Evolutionary conservation across 2,113 vertebrate genomes (phyloP).

Genomic region (Hirundichthys speculiger): DNA sequence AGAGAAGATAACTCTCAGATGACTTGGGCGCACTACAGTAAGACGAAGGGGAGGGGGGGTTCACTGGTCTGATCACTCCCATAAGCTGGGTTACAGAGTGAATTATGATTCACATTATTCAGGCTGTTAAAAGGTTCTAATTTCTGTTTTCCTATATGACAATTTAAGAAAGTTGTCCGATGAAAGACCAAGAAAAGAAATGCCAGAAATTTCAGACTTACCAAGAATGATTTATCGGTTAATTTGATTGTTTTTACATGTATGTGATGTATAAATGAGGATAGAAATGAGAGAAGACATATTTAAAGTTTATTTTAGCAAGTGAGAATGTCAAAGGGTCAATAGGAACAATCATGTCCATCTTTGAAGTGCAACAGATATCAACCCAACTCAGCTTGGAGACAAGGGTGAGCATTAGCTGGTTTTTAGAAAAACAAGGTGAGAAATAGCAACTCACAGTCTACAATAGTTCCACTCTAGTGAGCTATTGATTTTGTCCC

Average conservation of each 20-base stretch:
- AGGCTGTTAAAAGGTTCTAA: too few species aligned
- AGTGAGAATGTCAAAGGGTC: slow-evolving; percentile 23
- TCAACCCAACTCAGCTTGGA: slow-evolving; percentile 56
- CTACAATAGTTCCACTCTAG: slow-evolving; percentile 74
- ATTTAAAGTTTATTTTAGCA: slow-evolving; percentile 18
- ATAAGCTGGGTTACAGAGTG: too few species aligned
- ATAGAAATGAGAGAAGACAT: neutral
- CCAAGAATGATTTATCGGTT: too few species aligned
- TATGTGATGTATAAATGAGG: neutral
- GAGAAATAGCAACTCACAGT: slow-evolving; percentile 72
- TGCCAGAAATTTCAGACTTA: too few species aligned
- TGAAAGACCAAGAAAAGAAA: too few species aligned
- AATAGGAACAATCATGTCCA: slow-evolving; percentile 18
- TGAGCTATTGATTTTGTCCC: slow-evolving; percentile 79
- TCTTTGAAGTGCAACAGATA: slow-evolving; percentile 67
- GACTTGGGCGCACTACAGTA: too few species aligned
- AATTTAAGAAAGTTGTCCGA: too few species aligned
- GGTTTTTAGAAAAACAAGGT: slow-evolving; percentile 79
- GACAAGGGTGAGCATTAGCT: slow-evolving; percentile 69
- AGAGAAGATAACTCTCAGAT: too few species aligned
- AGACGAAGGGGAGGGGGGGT: too few species aligned
- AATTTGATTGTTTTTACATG: neutral
- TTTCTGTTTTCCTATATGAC: too few species aligned
- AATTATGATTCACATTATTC: too few species aligned
- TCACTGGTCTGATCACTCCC: too few species aligned